Conservation (phyloP, 37 sponge, comb jelly and placozoan genomes). For the Agelas oroides region DNA sequence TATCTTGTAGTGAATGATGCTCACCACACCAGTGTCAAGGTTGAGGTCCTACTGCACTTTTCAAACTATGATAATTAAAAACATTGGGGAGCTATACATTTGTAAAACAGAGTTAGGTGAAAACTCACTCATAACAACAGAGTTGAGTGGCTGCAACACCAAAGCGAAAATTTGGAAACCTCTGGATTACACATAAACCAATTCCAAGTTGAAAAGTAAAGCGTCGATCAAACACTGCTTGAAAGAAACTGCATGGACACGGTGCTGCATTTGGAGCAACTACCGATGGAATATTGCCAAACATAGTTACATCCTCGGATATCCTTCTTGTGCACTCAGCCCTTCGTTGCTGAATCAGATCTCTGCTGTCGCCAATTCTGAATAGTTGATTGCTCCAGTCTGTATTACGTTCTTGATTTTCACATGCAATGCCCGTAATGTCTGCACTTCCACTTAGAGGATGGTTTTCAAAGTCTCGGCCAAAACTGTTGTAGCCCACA, state of each 20-base stretch:
- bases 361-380: neutral
- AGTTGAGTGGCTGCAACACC: neutral
- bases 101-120: no score
- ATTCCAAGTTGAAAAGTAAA: neutral
- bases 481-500: conserved; percentile 56
- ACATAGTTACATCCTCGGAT: neutral
- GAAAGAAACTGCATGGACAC: conserved; percentile 64
- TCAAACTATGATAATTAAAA: no score
- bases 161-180: neutral
- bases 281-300: neutral
- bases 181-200: neutral
- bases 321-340: conserved; percentile 9
- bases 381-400: conserved; percentile 38
- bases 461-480: conserved; percentile 36
- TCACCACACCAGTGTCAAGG: no score
- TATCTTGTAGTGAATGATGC: no score
- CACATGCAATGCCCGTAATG: conserved; percentile 13
- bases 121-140: neutral
- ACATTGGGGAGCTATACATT: no score
- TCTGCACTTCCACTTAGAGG: conserved; percentile 11
- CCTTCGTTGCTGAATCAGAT: neutral
- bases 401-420: neutral
- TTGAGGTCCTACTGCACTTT: no score
- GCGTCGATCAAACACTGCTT: conserved; percentile 16
- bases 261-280: neutral